These are phyloP conservation scores for Parnassius apollo DNA, from an alignment of 2,888 invertebrate genomes.

Conservation along the genomic window DNA sequence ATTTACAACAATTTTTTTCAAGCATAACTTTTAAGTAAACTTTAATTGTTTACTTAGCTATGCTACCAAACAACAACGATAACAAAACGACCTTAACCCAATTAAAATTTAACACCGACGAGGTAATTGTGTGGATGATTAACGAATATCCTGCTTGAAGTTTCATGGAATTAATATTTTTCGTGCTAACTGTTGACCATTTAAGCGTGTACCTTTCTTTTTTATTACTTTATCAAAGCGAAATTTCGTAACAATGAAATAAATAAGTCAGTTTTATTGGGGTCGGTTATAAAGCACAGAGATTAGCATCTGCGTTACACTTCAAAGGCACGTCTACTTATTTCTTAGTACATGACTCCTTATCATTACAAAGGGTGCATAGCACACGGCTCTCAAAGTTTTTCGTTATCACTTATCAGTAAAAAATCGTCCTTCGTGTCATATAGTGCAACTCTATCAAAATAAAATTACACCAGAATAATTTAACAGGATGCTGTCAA, in stretches of 20 bases:
- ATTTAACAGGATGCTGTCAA: too few relatives aligned
- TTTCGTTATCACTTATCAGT: too few relatives aligned
- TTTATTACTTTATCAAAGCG: constrained; percentile 25
- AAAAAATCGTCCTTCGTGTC: too few relatives aligned
- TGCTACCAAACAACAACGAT: constrained; percentile 4
- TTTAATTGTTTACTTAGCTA: background rate
- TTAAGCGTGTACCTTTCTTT: constrained; percentile 5
- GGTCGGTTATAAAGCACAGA: constrained; percentile 23
- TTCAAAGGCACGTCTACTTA: constrained; percentile 35
- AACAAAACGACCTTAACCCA: constrained; percentile 21
- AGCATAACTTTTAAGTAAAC: background rate
- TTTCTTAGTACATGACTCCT: constrained; percentile 37
- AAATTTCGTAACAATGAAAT: constrained; percentile 21
- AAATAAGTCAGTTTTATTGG: constrained; percentile 24
- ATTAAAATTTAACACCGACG: constrained; percentile 25
- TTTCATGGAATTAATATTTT: constrained; percentile 20
- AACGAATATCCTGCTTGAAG: constrained; percentile 12
- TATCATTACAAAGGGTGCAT: constrained; percentile 19
- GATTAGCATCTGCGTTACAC: constrained; percentile 29
- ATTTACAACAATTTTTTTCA: background rate
- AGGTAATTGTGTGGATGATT: constrained; percentile 19
- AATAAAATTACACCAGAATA: too few relatives aligned
- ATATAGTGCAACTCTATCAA: too few relatives aligned
- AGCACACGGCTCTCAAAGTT: constrained; percentile 9
- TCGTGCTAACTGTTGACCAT: constrained; percentile 6